phyloP scores from a whole-genome alignment of 64 coral and sea anemone genomes.

The Stichodactyla helianthus region DNA sequence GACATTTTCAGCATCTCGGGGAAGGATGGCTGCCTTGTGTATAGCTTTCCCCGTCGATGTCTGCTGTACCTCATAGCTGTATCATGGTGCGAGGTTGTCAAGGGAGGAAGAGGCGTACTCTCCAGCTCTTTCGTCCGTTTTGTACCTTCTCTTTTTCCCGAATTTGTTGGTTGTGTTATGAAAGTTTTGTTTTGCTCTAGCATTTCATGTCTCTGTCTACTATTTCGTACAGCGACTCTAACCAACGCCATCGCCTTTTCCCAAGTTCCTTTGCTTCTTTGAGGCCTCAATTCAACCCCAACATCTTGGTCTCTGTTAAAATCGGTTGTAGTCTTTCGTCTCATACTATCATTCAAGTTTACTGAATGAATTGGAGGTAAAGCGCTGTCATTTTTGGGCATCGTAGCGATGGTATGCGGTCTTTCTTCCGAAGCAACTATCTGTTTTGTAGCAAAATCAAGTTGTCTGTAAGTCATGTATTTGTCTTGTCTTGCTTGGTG shows the following conservation, averaged over 20 bases:
- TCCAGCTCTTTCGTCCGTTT: neutral
- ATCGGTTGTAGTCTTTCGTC: neutral
- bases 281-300: neutral
- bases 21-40: constrained; percentile 39
- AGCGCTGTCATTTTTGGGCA: neutral
- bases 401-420: constrained; percentile 44
- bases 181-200: constrained; percentile 26
- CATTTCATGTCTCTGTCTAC: neutral
- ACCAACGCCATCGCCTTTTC: constrained; percentile 83
- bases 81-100: constrained; percentile 23
- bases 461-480: constrained; percentile 85
- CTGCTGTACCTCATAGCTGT: constrained; percentile 24
- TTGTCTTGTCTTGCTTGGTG: constrained; percentile 79
- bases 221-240: constrained; percentile 53
- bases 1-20: constrained; percentile 80
- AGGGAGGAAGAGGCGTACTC: constrained; percentile 28
- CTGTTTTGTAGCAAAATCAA: constrained; percentile 78
- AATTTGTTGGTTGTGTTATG: constrained; percentile 24
- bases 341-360: neutral
- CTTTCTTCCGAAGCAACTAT: constrained; percentile 83
- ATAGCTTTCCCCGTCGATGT: constrained; percentile 11
- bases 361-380: constrained; percentile 50
- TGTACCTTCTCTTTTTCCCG: neutral
- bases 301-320: constrained; percentile 1
- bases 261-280: constrained; percentile 61